Evolutionary conservation across 2,113 vertebrate genomes (phyloP).

Genomic region (Rhodinocichla rosea): DNA sequence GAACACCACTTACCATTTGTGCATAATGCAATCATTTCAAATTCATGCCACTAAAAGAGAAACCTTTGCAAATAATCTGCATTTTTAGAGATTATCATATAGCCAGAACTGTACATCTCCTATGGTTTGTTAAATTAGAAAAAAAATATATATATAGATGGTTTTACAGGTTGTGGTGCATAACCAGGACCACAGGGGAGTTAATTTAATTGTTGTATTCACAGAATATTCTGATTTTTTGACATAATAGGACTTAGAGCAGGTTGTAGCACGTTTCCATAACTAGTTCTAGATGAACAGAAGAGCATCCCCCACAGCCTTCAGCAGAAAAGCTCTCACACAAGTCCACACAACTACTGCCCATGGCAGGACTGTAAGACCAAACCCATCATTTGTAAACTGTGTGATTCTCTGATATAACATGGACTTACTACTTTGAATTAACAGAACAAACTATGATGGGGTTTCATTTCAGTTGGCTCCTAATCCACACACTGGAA

Average conservation of each 20-base stretch:
- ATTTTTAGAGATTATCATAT: neutral
- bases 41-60: neutral
- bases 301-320: neutral
- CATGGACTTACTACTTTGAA: neutral
- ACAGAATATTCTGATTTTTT: neutral
- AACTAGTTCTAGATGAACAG: neutral
- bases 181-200: neutral
- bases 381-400: neutral
- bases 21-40: conserved; percentile 15
- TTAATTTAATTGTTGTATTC: neutral
- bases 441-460: neutral
- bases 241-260: neutral
- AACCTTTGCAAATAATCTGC: conserved; percentile 28
- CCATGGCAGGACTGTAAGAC: accelerated
- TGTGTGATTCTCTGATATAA: neutral
- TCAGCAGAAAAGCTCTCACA: neutral
- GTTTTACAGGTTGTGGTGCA: neutral
- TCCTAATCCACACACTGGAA: neutral
- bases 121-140: neutral
- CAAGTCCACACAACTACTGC: accelerated
- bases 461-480: neutral
- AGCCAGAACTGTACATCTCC: conserved; percentile 29
- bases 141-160: neutral
- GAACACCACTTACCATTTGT: conserved; percentile 34
- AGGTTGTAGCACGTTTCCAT: neutral